Base-by-base conservation (phyloP, 1,140 invertebrate species). In the Orius insidiosus region DNA sequence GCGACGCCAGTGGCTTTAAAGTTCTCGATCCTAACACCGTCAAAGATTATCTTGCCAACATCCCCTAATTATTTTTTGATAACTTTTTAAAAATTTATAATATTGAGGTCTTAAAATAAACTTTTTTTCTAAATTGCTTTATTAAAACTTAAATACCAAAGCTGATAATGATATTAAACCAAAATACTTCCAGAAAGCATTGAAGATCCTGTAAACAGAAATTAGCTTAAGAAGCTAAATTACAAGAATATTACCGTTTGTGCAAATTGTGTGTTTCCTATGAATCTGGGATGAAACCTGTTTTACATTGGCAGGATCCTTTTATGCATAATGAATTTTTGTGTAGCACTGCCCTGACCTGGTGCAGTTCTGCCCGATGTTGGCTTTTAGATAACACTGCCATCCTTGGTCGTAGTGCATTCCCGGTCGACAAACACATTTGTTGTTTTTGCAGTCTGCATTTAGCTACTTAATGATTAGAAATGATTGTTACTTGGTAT, bases 21-120 rank as follows among this genome's bases (percentile, higher is more conserved):
- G 75, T 90, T 49, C 66, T 99, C 14, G 78, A 85, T 51, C 86
- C 92, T 0, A 76, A 85, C 9, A 88, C 95, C 60, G 84, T 99
- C 45, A 94, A 95, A 61, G 96, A 99, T 66, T 97, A 98, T 60
- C 72, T 99, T 47, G 86, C 85, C 15, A 92, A 89, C 64, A 88
- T 90, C 63, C 79, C 80, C 46, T 82, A 81, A 76, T 58, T 54
- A 46, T 48, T 14, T 18, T 13, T 36, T 36, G n/a, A 11, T 36
- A 13, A 4, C 9, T 11, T 36, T 13, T 36, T 3, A 13, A 36
- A 13, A 36, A 13, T 36, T 9, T n/a, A n/a, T n/a, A n/a, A n/a
- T n/a, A n/a, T 36, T 13, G 14, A 36, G 5, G 4, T 16, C 16
- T 4, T n/a, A 3, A 41, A 41, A n/a, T n/a, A n/a, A n/a, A n/a